Base-by-base conservation (phyloP, 1,140 invertebrate genomes). In the Nasonia giraulti region DNA sequence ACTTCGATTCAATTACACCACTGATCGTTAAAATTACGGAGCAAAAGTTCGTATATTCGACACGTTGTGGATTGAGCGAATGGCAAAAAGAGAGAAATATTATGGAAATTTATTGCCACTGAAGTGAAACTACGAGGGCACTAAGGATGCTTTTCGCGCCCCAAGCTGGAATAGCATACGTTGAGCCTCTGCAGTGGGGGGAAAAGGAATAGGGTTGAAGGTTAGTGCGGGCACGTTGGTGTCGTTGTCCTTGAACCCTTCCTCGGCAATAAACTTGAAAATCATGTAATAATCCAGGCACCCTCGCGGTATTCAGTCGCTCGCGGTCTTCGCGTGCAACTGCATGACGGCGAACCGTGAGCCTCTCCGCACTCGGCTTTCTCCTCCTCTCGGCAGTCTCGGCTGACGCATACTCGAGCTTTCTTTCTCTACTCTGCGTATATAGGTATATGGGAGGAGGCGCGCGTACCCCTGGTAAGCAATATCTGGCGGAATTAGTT, bases 401-500 rank as follows among this genome's bases (percentile, higher is more conserved):
- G 17, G 0, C 33, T 37, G 33, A 5, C 17, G 20, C 55, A 62
- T n/a, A n/a, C 55, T 20, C 55, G 55, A 62, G 55, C 55, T 62
- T 62, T 62, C 55, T 62, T 62, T 62, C 55, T 62, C 17, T n/a
- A 27, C 55, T n/a, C 55, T 62, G 14, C 55, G 6, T 27, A 27
- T 20, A 20, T 4, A 47, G 44, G 8, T 12, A 20, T 62, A 7
- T n/a, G n/a, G n/a, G 40, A 40, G 55, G 20, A 50, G 20, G 55
- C 55, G 55, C 17, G 6, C 55, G 55, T n/a, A n/a, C 55, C 85
- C 62, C 69, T 82, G 74, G 85, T 83, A 81, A 82, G 88, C 87
- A 89, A 90, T 91, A 90, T 91, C 90, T 89, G 86, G 78, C 71
- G 83, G 89, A 91, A 91, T 91, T 91, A 91, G 90, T 90, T 91